phyloP scores from a whole-genome alignment of 2,888 invertebrate genomes.

The Drosophila kuntzei region DNA sequence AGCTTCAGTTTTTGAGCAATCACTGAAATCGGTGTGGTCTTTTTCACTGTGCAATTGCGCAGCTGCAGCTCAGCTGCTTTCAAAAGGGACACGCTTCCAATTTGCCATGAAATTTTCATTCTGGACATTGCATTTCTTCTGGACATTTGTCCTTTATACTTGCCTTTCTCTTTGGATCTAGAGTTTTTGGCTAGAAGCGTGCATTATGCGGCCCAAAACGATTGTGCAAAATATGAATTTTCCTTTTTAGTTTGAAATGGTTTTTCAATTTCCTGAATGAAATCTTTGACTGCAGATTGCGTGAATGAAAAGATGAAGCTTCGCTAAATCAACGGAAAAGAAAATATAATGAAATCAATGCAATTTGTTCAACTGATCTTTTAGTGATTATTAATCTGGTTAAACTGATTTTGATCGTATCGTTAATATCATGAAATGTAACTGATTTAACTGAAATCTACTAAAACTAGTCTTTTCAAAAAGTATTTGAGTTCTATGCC shows the following conservation, averaged over 20 bases:
- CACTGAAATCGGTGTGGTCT: conserved; percentile 15
- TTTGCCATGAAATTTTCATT: conserved; percentile 70
- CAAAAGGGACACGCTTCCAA: conserved; percentile 60
- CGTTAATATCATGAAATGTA: not conserved
- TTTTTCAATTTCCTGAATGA: conserved; percentile 27
- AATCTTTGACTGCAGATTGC: not conserved
- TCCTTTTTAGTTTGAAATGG: conserved; percentile 24
- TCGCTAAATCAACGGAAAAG: not conserved
- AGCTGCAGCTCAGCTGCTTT: conserved; percentile 61
- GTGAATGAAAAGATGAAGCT: not conserved
- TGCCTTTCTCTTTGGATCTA: not conserved
- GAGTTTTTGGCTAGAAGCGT: conserved; percentile 19
- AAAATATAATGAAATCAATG: not conserved
- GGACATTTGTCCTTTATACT: conserved; percentile 6
- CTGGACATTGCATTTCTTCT: conserved; percentile 53
- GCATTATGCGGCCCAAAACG: conserved; percentile 25
- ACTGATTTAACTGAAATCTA: not conserved
- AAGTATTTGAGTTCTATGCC: not conserved
- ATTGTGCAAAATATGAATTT: conserved; percentile 45
- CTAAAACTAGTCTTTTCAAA: not conserved
- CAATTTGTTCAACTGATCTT: not conserved
- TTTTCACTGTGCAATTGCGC: not conserved
- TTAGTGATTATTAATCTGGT: not conserved
- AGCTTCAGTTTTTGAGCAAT: conserved; percentile 30
- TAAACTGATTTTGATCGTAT: not conserved